Conservation (phyloP, 2,113 vertebrate species). For the Danionella cerebrum region DNA sequence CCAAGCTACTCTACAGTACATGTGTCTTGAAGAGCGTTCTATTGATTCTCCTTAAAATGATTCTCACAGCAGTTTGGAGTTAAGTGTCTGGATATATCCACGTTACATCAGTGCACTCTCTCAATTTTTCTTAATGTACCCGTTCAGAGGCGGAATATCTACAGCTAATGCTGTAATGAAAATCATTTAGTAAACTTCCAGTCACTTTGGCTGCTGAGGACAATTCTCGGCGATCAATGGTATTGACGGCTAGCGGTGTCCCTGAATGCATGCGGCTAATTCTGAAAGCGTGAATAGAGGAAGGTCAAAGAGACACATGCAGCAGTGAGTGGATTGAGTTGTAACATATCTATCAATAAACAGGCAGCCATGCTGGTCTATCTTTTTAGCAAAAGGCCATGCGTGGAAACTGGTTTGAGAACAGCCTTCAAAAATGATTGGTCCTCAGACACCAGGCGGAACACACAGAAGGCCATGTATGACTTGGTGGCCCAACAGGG, state of each 20-base stretch:
- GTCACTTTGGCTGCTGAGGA: conserved; percentile 56
- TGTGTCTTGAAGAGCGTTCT: conserved; percentile 18
- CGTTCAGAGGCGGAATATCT: conserved; percentile 49
- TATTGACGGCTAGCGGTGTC: conserved; percentile 62
- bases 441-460: background rate
- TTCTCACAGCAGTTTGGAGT: conserved; percentile 33
- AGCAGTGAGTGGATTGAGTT: conserved; percentile 51
- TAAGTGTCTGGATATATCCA: conserved; percentile 35
- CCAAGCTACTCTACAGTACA: background rate
- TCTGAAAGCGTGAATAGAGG: conserved; percentile 53
- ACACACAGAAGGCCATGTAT: too few species aligned
- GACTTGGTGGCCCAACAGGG: too few species aligned
- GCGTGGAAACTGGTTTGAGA: conserved; percentile 19
- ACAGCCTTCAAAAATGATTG: background rate
- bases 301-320: conserved; percentile 55
- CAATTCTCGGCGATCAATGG: conserved; percentile 59
- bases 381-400: conserved; percentile 43
- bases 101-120: conserved; percentile 49
- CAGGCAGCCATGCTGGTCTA: conserved; percentile 43
- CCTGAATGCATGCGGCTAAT: conserved; percentile 57
- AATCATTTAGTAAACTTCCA: conserved; percentile 63
- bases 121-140: conserved; percentile 50
- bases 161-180: conserved; percentile 65
- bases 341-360: conserved; percentile 60
- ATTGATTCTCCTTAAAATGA: conserved; percentile 35